Percentiles rank a stretch among this genome's conserved stretches.
Conservation (phyloP, 1,140 invertebrate species). For the Drosophila auraria region DNA sequence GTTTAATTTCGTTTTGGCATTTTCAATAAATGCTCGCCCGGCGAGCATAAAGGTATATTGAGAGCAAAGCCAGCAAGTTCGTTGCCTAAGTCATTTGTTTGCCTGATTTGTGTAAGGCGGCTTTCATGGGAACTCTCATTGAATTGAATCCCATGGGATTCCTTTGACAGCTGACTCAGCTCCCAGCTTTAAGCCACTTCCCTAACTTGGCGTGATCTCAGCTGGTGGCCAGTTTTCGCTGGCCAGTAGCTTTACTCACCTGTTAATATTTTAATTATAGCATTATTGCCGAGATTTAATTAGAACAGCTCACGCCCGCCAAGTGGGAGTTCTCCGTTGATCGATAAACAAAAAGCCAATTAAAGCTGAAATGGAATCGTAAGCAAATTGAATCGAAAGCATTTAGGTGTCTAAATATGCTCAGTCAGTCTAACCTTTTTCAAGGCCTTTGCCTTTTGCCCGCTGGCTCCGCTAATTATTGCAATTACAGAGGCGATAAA, state of each 20-base stretch:
- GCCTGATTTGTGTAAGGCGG: slow-evolving; percentile 16
- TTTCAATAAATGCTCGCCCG: slow-evolving; percentile 28
- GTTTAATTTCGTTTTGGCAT: slow-evolving; percentile 33
- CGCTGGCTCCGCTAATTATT: slow-evolving; percentile 59
- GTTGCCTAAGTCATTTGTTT: slow-evolving; percentile 53
- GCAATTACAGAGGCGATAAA: slow-evolving; percentile 79
- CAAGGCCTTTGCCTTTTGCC: slow-evolving; percentile 48
- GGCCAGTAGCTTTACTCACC: slow-evolving; percentile 37
- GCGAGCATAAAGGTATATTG: slow-evolving; percentile 8
- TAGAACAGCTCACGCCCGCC: slow-evolving; percentile 40
- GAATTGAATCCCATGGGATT: not conserved
- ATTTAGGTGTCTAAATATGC: slow-evolving; percentile 33
- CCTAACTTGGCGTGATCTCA: slow-evolving; percentile 31
- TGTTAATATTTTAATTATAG: slow-evolving; percentile 78
- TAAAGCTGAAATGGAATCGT: slow-evolving; percentile 33
- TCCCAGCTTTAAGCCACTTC: slow-evolving; percentile 19
- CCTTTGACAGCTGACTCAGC: slow-evolving; percentile 5
- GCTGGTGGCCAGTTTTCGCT: slow-evolving; percentile 46
- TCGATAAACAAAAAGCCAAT: slow-evolving; percentile 49
- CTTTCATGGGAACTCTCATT: slow-evolving; percentile 15
- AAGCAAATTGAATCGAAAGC: slow-evolving; percentile 43
- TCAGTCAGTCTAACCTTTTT: slow-evolving; percentile 54
- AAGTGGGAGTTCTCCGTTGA: slow-evolving; percentile 58
- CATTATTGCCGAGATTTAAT: slow-evolving; percentile 55
- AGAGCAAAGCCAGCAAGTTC: slow-evolving; percentile 37